A percentile compares a stretch with the other conserved stretches of the same genome.
These are phyloP conservation scores for Galerucella nymphaeae DNA, from an alignment of 2,888 invertebrate genomes.

Conservation along the genomic window DNA sequence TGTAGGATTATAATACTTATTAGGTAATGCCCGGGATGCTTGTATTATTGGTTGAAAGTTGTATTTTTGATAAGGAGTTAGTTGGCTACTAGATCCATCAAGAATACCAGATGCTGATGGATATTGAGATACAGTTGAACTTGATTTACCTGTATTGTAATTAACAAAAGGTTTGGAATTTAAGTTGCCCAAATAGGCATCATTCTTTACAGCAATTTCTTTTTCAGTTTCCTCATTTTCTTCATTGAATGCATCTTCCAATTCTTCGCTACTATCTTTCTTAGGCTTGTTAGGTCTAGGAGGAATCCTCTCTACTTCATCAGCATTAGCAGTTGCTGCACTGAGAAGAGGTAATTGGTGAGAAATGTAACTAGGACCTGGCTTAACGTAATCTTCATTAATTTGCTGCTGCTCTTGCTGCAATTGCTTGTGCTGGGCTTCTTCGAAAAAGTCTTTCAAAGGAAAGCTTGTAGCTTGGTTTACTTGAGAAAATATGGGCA, in stretches of 20 bases:
- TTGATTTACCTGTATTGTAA: constrained; percentile 55
- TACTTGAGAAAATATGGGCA: constrained; percentile 27
- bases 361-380: constrained; percentile 59
- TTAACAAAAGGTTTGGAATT: constrained; percentile 47
- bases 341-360: constrained; percentile 54
- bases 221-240: constrained; percentile 40
- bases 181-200: constrained; percentile 31
- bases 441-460: constrained; percentile 61
- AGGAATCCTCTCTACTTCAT: constrained; percentile 49
- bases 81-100: constrained; percentile 18
- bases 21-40: constrained; percentile 24
- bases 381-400: constrained; percentile 48
- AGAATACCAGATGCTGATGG: constrained; percentile 49
- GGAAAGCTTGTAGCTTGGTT: constrained; percentile 28
- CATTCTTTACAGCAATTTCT: constrained; percentile 43
- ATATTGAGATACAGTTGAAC: constrained; percentile 54
- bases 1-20: constrained; percentile 28
- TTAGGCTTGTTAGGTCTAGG: constrained; percentile 45
- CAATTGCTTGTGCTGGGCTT: constrained; percentile 53
- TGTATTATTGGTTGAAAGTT: constrained; percentile 47
- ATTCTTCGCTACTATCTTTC: constrained; percentile 34
- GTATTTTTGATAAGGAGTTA: constrained; percentile 61
- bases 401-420: constrained; percentile 43
- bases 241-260: constrained; percentile 22
- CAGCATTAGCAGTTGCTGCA: constrained; percentile 45